Conservation (phyloP, 23 tunicate genomes). For the Trididemnum nubilum region DNA sequence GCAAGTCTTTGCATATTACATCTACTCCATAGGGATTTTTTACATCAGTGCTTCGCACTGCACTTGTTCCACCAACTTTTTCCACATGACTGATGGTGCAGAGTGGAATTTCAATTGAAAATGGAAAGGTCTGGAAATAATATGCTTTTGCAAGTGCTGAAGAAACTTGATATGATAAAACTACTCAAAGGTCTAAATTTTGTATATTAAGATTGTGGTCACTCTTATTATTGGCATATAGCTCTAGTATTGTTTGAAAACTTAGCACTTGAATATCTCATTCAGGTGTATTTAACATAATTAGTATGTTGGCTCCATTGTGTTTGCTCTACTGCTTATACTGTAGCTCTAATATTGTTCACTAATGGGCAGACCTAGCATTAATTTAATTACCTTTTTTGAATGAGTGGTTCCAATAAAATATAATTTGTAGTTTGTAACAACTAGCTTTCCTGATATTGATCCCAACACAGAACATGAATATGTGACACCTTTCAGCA, state of each 20-base stretch:
- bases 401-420: constrained; percentile 4
- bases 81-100: constrained; percentile 81
- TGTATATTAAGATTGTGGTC: too few species aligned
- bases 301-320: too few species aligned
- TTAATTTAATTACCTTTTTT: constrained; percentile 48
- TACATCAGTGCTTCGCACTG: constrained; percentile 47
- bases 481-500: constrained; percentile 55
- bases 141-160: too few species aligned
- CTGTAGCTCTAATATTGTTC: too few species aligned
- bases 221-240: too few species aligned
- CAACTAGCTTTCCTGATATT: constrained; percentile 61
- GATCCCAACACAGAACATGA: constrained; percentile 46
- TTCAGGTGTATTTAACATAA: too few species aligned
- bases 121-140: neutral
- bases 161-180: too few species aligned
- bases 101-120: constrained; percentile 65
- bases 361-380: too few species aligned
- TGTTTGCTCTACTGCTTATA: too few species aligned
- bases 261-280: too few species aligned
- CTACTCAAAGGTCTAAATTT: too few species aligned
- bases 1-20: constrained; percentile 79
- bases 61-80: constrained; percentile 73
- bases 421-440: constrained; percentile 83
- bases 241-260: too few species aligned
- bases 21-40: constrained; percentile 84